Conservation (phyloP, 1,140 invertebrate genomes). For the Papilio dardanus region DNA sequence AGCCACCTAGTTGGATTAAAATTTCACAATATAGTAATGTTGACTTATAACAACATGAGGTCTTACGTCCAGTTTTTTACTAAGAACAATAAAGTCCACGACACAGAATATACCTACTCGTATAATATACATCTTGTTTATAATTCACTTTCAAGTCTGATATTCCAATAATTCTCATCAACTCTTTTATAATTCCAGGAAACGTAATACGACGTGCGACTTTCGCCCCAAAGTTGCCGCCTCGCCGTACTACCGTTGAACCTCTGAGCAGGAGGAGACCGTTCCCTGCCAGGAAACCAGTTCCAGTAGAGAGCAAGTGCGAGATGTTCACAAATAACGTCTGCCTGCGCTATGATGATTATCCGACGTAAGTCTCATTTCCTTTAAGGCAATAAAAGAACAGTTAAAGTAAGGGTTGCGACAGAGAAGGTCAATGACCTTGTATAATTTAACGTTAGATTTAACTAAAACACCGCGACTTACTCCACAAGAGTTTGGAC, state of each 20-base stretch:
- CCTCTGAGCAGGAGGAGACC: conserved; percentile 53
- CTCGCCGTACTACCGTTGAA: conserved; percentile 63
- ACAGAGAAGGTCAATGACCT: background rate
- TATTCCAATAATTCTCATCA: background rate
- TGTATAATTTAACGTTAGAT: no score
- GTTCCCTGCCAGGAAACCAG: conserved; percentile 55
- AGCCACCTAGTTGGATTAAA: background rate
- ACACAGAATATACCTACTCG: background rate
- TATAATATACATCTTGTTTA: background rate
- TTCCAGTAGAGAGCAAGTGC: conserved; percentile 76
- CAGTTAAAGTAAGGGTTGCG: background rate
- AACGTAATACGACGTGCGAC: conserved; percentile 63
- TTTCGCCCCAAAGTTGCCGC: conserved; percentile 52
- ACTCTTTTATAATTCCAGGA: conserved; percentile 46
- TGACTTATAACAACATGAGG: no score
- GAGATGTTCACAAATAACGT: conserved; percentile 89
- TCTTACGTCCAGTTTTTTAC: background rate
- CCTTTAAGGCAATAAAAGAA: background rate
- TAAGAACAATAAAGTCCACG: background rate
- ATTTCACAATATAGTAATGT: no score
- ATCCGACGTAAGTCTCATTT: conserved; percentile 87
- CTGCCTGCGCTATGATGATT: conserved; percentile 88
- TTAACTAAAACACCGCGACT: no score
- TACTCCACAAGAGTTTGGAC: no score
- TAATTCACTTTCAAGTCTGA: background rate